Base-by-base conservation (phyloP, 2,888 invertebrate species). In the Aquatica leii region DNA sequence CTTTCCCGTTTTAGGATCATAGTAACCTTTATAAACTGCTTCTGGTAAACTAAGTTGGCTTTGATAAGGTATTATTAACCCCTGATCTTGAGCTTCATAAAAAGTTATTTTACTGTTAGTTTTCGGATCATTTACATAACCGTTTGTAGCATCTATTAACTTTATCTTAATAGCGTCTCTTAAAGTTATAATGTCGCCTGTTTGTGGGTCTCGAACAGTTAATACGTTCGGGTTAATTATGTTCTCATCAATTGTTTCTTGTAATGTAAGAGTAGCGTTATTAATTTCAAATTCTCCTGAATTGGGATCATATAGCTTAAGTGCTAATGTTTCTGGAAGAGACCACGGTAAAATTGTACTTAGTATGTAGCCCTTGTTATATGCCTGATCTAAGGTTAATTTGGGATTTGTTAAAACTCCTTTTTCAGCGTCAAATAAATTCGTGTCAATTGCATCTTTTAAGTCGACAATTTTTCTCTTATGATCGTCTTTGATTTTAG, bases 11-110 rank as follows among this genome's bases (percentile, higher is more conserved):
- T 88, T 87, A 0, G 92, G 90, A 83, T 97, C 94, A 76, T 95
- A 95, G 67, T 93, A 88, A n/a, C 95, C 95, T 81, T 93, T 91
- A 75, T 92, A 92, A n/a, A 96, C 90, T 1, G 95, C 95, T 82
- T 95, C 94, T 0, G 93, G 92, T 21, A 95, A 84, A 64, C 93
- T 93, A 68, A 94, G 88, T 79, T 91, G 92, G 55, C 90, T 88
- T 78, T 93, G 92, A 40, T 93, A 90, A 6, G 93, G 92, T 4
- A 94, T 86, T 53, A 95, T 88, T 24, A 94, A 83, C 20, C 94
- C 94, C 56, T 91, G 88, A 72, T 93, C 92, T 24, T 93, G 86
- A 1, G 97, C 96, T 77, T 95, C 94, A 37, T 88, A 89, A 5
- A 97, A 84, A 24, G 91, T 89, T 64, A 95, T 85, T 78, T 90